phyloP scores from a whole-genome alignment of 2,888 invertebrate species.

The Geotrupes spiniger region DNA sequence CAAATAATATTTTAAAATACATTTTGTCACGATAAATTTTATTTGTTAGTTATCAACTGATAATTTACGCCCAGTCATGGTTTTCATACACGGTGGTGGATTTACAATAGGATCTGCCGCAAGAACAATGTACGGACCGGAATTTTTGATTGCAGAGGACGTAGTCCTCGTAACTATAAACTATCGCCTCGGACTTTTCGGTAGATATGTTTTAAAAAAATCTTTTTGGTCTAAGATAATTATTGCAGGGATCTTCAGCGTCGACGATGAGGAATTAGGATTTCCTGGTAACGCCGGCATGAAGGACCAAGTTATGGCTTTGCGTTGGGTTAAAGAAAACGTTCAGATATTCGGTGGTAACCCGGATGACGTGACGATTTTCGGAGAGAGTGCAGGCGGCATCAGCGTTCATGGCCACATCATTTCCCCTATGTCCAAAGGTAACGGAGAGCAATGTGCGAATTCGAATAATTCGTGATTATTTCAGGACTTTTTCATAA shows the following conservation, averaged over 20 bases:
- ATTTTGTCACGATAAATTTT: background rate
- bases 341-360: slow-evolving; percentile 44
- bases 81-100: slow-evolving; percentile 47
- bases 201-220: slow-evolving; percentile 22
- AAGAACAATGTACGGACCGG: slow-evolving; percentile 37
- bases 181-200: slow-evolving; percentile 35
- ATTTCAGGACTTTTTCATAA: slow-evolving; percentile 64
- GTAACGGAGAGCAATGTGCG: too few species aligned
- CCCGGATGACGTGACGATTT: slow-evolving; percentile 41
- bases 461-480: too few species aligned
- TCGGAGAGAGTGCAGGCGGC: slow-evolving; percentile 47
- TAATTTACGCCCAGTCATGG: slow-evolving; percentile 10
- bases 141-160: slow-evolving; percentile 40
- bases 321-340: slow-evolving; percentile 44
- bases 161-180: slow-evolving; percentile 33
- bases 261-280: slow-evolving; percentile 35
- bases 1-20: background rate
- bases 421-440: slow-evolving; percentile 43
- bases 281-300: slow-evolving; percentile 47
- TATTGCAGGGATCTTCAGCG: slow-evolving; percentile 41
- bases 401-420: slow-evolving; percentile 46
- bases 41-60: too few species aligned
- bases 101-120: slow-evolving; percentile 41
- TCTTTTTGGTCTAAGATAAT: too few species aligned
- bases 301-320: slow-evolving; percentile 44